Conservation (phyloP, 1,140 invertebrate genomes). For the Pogonus chalceus region DNA sequence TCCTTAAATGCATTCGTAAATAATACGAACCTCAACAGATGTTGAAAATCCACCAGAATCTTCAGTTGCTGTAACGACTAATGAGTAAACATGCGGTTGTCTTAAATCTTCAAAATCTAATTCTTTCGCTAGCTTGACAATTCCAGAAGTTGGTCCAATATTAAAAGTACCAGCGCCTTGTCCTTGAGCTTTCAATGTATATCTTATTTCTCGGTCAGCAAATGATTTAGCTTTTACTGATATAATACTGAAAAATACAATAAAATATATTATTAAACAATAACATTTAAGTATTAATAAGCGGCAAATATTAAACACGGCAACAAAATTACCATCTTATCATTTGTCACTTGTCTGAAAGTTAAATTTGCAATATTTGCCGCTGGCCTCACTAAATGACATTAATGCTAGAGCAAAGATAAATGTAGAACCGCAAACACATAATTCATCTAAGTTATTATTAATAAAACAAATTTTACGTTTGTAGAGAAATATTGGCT, state of each 20-base stretch:
- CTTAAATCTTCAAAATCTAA: slow-evolving; percentile 88
- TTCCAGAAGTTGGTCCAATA: slow-evolving; percentile 85
- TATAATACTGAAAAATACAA: slow-evolving; percentile 67
- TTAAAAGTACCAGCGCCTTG: slow-evolving; percentile 92
- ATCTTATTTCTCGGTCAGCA: slow-evolving; percentile 87
- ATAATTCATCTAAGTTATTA: background rate
- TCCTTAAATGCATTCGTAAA: too few relatives aligned
- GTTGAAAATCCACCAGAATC: slow-evolving; percentile 93
- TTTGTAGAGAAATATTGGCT: background rate
- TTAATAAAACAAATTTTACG: background rate
- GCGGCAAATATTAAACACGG: background rate
- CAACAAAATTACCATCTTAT: background rate
- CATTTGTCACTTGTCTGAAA: too few relatives aligned
- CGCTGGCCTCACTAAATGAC: too few relatives aligned
- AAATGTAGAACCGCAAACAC: background rate
- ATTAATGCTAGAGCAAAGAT: background rate
- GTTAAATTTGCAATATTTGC: background rate
- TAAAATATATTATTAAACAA: slow-evolving; percentile 11
- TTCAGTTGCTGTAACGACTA: slow-evolving; percentile 88
- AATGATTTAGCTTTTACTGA: slow-evolving; percentile 94
- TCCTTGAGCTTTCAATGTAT: slow-evolving; percentile 86
- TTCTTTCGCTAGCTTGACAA: slow-evolving; percentile 89
- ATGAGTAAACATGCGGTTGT: slow-evolving; percentile 84
- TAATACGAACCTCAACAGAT: slow-evolving; percentile 72
- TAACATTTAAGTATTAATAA: background rate